Conservation (phyloP, 1,140 invertebrate species). For the Lordiphosa clarofinis region DNA sequence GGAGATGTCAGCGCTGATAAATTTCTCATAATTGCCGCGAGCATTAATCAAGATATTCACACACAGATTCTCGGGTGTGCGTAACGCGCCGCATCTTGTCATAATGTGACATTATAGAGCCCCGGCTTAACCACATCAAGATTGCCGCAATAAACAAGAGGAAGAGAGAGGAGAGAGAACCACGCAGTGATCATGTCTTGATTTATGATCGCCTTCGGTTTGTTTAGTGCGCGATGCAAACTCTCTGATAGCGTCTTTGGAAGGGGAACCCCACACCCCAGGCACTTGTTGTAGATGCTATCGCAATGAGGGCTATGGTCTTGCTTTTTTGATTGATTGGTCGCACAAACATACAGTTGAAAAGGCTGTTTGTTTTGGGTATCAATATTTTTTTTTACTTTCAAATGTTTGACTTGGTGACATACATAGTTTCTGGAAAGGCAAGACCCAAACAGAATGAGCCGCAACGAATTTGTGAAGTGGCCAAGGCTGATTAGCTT, state of each 20-base stretch:
- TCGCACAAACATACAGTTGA: constrained; percentile 9
- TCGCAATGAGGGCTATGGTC: constrained; percentile 44
- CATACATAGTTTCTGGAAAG: constrained; percentile 37
- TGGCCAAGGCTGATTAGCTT: no score
- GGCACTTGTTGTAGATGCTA: constrained; percentile 58
- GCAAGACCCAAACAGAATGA: no score
- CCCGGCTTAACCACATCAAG: constrained; percentile 26
- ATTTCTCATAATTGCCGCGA: constrained; percentile 30
- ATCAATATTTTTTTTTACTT: constrained; percentile 28
- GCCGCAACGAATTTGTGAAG: constrained; percentile 15
- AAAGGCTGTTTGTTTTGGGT: constrained; percentile 28
- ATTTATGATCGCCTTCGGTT: constrained; percentile 43
- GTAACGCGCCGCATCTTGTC: constrained; percentile 50
- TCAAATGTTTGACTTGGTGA: constrained; percentile 45
- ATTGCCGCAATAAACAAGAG: constrained; percentile 13
- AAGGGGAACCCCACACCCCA: constrained; percentile 11
- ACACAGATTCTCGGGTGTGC: constrained; percentile 28
- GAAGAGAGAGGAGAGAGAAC: not conserved
- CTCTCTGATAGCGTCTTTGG: constrained; percentile 29
- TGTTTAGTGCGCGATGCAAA: constrained; percentile 35
- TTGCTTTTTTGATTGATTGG: constrained; percentile 62
- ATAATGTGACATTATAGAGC: constrained; percentile 44
- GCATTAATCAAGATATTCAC: constrained; percentile 53
- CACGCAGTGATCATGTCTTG: constrained; percentile 42
- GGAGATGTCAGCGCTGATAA: constrained; percentile 11